Evolutionary conservation across 2,888 invertebrate genomes (phyloP), one percentile per base, ranked within the genome.

Genomic region (Gnatocerus cornutus): DNA sequence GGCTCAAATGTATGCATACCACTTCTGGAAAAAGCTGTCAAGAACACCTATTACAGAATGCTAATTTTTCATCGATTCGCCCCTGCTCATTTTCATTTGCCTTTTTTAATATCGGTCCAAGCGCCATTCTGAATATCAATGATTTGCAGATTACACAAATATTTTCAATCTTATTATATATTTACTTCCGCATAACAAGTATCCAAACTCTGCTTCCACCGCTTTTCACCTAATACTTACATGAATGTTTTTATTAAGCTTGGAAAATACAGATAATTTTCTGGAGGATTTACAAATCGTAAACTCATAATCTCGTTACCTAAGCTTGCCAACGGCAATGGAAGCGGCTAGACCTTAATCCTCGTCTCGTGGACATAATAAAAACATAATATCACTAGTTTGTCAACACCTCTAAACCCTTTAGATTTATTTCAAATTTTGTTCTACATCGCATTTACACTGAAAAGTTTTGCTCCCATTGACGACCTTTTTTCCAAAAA

Each of bases 1-100:
- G 37, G 55, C 41, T 63, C 63, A 63, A 65, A 66, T 66, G 53
- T 72, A 71, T 74, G 72, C 71, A 67, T 67, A 66, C 74, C 72
- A 70, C 72, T 72, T 67, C 72, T 59, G 65, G 53, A 68, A 69
- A 71, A 72, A 74, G 68, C 72, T 70, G 74, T 71, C 72, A 74
- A 72, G 72, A 72, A 74, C 74, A 74, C 70, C 72, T 71, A 74
- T 74, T 74, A 74, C 74, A 67, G 72, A 72, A 74, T 74, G 74
- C 74, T 74, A 74, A 74, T 74, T 74, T 74, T 68, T 71, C 72
- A 74, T 74, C 74, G 72, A 72, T 72, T 72, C 64, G 39, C 68
- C 48, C 69, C 63, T 48, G 14, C 61, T 58, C 71, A 67, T 58
- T 71, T 73, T 69, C 70, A 58, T 70, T 72, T 72, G 69, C 39